phyloP scores from a whole-genome alignment of 2,888 invertebrate species.

The Stegophylla sp. region DNA sequence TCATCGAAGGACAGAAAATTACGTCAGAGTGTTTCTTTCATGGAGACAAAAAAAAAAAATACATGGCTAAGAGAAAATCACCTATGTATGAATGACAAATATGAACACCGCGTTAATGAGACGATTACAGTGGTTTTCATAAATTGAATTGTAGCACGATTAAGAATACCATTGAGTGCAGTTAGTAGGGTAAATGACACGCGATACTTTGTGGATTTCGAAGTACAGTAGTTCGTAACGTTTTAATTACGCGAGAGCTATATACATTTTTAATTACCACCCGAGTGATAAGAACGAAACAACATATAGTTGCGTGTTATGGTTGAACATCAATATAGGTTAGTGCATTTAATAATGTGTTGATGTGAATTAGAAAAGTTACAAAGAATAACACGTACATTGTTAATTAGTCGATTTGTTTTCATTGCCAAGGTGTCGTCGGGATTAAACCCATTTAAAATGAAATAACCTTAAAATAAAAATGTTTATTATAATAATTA shows the following conservation, averaged over 20 bases:
- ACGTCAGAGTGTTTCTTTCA: neutral
- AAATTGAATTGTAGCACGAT: neutral
- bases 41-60: no score
- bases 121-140: neutral
- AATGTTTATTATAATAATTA: neutral
- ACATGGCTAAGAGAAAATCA: neutral
- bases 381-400: neutral
- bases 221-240: constrained; percentile 22
- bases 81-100: neutral
- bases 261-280: neutral
- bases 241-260: neutral
- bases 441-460: neutral
- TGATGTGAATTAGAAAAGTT: neutral
- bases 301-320: neutral
- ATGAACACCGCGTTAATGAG: neutral
- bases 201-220: neutral
- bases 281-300: neutral
- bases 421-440: neutral
- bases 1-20: neutral
- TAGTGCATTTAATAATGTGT: neutral
- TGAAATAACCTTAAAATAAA: neutral
- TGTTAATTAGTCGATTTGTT: neutral
- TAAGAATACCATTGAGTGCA: neutral
- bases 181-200: constrained; percentile 9
- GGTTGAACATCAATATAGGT: neutral